These are phyloP conservation scores for Monopterus albus DNA, from an alignment of 2,113 vertebrate genomes.

Conservation along the genomic window DNA sequence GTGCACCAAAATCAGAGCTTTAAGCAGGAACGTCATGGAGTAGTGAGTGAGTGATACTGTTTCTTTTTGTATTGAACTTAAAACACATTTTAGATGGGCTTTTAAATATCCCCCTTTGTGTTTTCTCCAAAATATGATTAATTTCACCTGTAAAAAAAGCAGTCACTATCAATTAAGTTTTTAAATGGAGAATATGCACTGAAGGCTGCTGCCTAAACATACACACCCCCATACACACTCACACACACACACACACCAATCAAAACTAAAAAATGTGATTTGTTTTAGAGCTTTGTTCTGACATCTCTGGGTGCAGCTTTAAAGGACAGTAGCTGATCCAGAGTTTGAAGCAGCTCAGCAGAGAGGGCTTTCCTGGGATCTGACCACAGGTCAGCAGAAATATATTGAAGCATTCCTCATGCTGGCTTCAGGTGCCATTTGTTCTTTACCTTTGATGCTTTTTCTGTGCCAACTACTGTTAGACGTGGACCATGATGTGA, in stretches of 20 bases:
- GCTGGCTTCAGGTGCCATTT: constrained; percentile 9
- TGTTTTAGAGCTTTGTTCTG: constrained; percentile 25
- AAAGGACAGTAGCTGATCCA: constrained; percentile 16
- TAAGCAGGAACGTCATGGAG: too few relatives aligned
- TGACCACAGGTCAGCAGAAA: constrained; percentile 28
- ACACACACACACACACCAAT: too few relatives aligned
- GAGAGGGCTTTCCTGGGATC: constrained; percentile 26
- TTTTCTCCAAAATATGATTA: constrained; percentile 25
- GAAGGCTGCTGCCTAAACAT: neutral
- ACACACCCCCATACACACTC: too few relatives aligned
- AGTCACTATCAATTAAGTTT: constrained; percentile 6
- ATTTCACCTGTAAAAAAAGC: neutral
- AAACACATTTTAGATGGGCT: too few relatives aligned
- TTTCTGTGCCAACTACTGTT: neutral
- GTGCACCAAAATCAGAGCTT: too few relatives aligned
- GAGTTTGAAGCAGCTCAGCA: constrained; percentile 3
- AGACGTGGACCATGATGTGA: neutral
- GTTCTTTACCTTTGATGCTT: constrained; percentile 7
- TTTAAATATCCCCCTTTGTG: neutral
- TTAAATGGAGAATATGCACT: neutral
- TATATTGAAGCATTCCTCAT: constrained; percentile 3
- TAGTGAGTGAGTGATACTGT: too few relatives aligned
- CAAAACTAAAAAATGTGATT: constrained; percentile 22
- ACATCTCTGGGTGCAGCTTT: constrained; percentile 11
- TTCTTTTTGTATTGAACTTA: too few relatives aligned